These are phyloP conservation scores for Masnerella sp. DNA, from an alignment of 2,888 invertebrate genomes.

Conservation along the genomic window DNA sequence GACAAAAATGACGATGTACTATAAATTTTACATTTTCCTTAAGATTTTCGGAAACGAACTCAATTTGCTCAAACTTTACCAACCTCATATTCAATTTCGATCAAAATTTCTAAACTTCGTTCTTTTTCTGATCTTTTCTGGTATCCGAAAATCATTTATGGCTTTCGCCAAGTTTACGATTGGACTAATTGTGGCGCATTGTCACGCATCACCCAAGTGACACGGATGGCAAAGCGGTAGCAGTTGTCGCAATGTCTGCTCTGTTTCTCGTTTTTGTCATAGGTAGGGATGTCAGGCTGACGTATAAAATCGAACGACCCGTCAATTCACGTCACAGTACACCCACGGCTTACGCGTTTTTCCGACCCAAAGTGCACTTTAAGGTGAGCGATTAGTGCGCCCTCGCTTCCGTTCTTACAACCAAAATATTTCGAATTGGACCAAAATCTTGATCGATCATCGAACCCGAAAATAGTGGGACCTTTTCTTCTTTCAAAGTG, in stretches of 20 bases:
- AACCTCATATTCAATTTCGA: too few species aligned
- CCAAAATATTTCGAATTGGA: too few species aligned
- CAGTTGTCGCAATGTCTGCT: constrained; percentile 53
- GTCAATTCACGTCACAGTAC: constrained; percentile 67
- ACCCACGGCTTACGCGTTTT: constrained; percentile 53
- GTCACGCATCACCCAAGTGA: constrained; percentile 53
- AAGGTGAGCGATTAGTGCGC: constrained; percentile 56
- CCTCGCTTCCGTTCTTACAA: constrained; percentile 1
- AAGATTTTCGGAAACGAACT: too few species aligned
- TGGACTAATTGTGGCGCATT: constrained; percentile 60
- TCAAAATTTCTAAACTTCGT: not conserved
- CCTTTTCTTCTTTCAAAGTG: too few species aligned
- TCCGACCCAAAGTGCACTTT: constrained; percentile 37
- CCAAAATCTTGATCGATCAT: too few species aligned
- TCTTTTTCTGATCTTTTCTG: constrained; percentile 10
- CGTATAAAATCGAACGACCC: constrained; percentile 72
- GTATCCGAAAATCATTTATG: constrained; percentile 19
- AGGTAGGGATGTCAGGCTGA: constrained; percentile 59
- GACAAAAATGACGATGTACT: too few species aligned
- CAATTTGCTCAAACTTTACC: too few species aligned
- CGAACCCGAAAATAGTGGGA: too few species aligned
- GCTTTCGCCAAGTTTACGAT: constrained; percentile 44
- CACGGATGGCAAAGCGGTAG: constrained; percentile 39
- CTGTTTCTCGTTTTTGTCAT: constrained; percentile 56
- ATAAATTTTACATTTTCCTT: too few species aligned